Conservation (phyloP, 2,797 vertebrate genomes). For the Sphaeramia orbicularis region DNA sequence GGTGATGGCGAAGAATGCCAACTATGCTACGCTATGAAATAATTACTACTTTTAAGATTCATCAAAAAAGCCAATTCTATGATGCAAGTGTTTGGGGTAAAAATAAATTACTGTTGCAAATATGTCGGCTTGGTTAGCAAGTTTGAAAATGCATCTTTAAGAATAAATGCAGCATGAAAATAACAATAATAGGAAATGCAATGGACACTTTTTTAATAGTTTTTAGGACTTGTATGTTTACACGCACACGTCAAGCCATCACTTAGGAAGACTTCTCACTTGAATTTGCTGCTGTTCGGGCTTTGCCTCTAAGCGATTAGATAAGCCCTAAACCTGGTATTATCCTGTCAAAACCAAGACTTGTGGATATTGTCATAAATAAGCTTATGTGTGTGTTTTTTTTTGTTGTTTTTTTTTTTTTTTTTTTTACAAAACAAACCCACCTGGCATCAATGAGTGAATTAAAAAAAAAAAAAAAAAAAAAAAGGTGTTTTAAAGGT, state of each 20-base stretch:
- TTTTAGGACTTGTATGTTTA: slow-evolving; percentile 51
- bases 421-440: too few species aligned
- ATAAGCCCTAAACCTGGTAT: slow-evolving; percentile 40
- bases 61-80: slow-evolving; percentile 54
- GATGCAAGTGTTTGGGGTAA: slow-evolving; percentile 48
- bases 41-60: slow-evolving; percentile 56
- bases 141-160: slow-evolving; percentile 52
- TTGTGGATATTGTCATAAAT: slow-evolving; percentile 34
- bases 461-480: slow-evolving; percentile 11
- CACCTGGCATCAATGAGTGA: slow-evolving; percentile 10
- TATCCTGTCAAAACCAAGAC: slow-evolving; percentile 50
- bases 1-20: slow-evolving; percentile 41
- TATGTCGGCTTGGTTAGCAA: slow-evolving; percentile 52
- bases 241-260: slow-evolving; percentile 51
- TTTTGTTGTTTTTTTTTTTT: too few species aligned
- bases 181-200: slow-evolving; percentile 47
- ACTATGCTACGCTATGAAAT: slow-evolving; percentile 53
- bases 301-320: slow-evolving; percentile 24
- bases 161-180: slow-evolving; percentile 44
- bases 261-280: slow-evolving; percentile 32
- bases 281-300: slow-evolving; percentile 39
- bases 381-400: slow-evolving; percentile 1
- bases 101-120: slow-evolving; percentile 43
- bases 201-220: slow-evolving; percentile 46
- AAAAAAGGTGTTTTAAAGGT: slow-evolving; percentile 13